Evolutionary conservation across 2,113 vertebrate genomes (phyloP), one percentile per base, ranked within the genome.

Genomic region (Suricata suricatta): DNA sequence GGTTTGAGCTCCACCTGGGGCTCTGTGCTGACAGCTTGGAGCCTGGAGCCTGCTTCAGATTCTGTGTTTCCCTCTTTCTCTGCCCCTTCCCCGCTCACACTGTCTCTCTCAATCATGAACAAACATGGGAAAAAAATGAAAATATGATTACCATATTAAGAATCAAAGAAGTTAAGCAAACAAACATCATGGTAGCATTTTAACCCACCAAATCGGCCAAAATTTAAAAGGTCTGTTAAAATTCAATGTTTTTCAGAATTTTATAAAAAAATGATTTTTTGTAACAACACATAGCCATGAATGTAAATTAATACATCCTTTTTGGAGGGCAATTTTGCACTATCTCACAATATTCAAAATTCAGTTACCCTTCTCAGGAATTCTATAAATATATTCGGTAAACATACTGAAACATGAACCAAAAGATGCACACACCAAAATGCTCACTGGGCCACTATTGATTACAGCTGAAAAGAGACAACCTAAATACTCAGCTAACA

Each of bases 141-240:
- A 85, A 84, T 76, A 69, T 50, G 31, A 95, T 68, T 60, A 77
- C 41, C 54, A 83, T 25, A 79, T 10, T 85, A 85, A 77, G 88
- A 86, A 71, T 80, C 63, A 95, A 89, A 86, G 81, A 86, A 68
- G 79, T 85, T 77, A 95, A 89, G 54, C 60, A 27, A 92, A 91
- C 52, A 83, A 92, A 91, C 52, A 83, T 64, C 27, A 94, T 15
- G 21, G 81, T 88, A 63, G 63, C n/a, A 89, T 89, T 89, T 83
- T 94, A 83, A 82, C 25, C 27, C 38, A 89, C 0, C 21, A 64
- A 90, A 90, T 17, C 29, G 44, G 79, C 57, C 71, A 89, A 60
- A 76, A 76, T n/a, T 41, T 41, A 41, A 68, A 68, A 90, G 33
- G 68, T 13, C 35, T 87, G 47, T 87, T 90, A 94, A 82, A 82